A percentile compares a stretch with the other conserved stretches of the same genome.
Evolutionary conservation across 1,140 invertebrate species (phyloP).

Genomic region (Trichonephila inaurata): DNA sequence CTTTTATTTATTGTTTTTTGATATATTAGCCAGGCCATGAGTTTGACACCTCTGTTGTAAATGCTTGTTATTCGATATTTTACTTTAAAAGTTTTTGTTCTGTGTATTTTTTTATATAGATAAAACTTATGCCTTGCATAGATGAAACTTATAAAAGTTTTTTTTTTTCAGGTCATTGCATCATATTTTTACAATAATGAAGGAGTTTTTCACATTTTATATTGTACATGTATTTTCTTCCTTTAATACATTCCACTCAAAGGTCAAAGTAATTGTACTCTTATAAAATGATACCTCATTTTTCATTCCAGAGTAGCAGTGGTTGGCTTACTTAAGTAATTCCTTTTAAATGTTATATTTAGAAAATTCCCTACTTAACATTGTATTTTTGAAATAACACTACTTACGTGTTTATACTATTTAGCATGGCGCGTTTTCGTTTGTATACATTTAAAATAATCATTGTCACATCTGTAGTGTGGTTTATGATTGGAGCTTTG

Average conservation of each 20-base stretch:
- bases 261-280: neutral
- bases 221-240: neutral
- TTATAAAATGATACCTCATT: conserved; percentile 54
- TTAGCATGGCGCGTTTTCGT: conserved; percentile 82
- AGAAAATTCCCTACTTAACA: conserved; percentile 13
- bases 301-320: conserved; percentile 58
- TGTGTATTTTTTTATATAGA: too few relatives aligned
- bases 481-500: conserved; percentile 95
- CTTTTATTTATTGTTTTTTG: too few relatives aligned
- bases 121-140: too few relatives aligned
- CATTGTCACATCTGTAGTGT: conserved; percentile 95
- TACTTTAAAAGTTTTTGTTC: too few relatives aligned
- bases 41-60: too few relatives aligned
- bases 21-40: too few relatives aligned
- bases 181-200: neutral
- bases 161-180: neutral
- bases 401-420: conserved; percentile 6
- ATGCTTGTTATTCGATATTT: too few relatives aligned
- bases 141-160: neutral
- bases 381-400: neutral
- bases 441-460: conserved; percentile 97
- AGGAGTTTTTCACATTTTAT: neutral
- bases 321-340: conserved; percentile 60
- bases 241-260: neutral
- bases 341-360: neutral